Evolutionary conservation across 2,888 invertebrate species (phyloP).

Genomic region (Molanna angustata): DNA sequence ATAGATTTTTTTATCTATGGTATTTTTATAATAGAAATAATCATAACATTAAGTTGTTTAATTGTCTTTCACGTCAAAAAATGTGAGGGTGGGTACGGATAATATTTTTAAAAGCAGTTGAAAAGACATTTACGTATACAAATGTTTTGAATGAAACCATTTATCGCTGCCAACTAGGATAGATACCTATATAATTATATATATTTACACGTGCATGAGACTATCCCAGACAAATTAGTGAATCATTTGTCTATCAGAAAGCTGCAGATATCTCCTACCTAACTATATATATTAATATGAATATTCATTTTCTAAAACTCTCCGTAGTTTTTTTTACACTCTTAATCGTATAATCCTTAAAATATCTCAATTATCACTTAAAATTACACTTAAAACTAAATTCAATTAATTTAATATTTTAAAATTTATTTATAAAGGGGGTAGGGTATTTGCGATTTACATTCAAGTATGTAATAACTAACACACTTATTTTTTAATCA

Average conservation of each 20-base stretch:
- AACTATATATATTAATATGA: conserved; percentile 7
- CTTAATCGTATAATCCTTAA: conserved; percentile 14
- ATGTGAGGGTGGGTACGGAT: too few relatives aligned
- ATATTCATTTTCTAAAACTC: conserved; percentile 23
- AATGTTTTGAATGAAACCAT: conserved; percentile 18
- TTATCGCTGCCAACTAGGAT: conserved; percentile 18
- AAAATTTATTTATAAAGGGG: conserved; percentile 26
- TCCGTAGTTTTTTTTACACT: conserved; percentile 31
- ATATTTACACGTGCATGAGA: conserved; percentile 25
- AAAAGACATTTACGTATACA: conserved; percentile 30
- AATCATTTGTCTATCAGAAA: conserved; percentile 3
- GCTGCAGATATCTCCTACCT: conserved; percentile 2
- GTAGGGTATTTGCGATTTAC: conserved; percentile 28
- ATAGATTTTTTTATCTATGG: too few relatives aligned
- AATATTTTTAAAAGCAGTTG: conserved; percentile 13
- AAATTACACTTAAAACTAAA: conserved; percentile 18
- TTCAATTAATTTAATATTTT: conserved; percentile 24
- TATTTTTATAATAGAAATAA: too few relatives aligned
- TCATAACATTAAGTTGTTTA: too few relatives aligned
- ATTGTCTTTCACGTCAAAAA: neutral
- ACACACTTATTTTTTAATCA: conserved; percentile 23
- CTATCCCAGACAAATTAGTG: conserved; percentile 1
- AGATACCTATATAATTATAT: too few relatives aligned
- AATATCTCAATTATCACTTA: conserved; percentile 28
- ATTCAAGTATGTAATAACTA: conserved; percentile 27